Percentiles rank a stretch among this genome's conserved stretches.
These are phyloP conservation scores for Thereva unica DNA, from an alignment of 2,888 invertebrate species.

Conservation along the genomic window DNA sequence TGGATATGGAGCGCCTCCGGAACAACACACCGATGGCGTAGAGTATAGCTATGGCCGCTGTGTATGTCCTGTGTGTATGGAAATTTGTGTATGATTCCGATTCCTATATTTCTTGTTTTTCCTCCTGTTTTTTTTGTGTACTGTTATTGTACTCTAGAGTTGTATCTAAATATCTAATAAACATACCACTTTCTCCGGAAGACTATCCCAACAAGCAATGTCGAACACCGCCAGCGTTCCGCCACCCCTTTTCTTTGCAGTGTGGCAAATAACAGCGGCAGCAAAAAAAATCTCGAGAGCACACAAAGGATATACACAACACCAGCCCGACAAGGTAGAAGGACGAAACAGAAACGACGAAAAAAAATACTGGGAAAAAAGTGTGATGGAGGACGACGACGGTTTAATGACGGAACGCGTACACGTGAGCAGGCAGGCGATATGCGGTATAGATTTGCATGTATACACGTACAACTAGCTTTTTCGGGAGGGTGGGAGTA, in stretches of 20 bases:
- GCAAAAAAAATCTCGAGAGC: too few relatives aligned
- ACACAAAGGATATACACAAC: too few relatives aligned
- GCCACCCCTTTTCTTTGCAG: conserved; percentile 3
- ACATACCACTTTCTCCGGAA: conserved; percentile 37
- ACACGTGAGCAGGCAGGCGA: conserved; percentile 30
- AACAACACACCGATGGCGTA: too few relatives aligned
- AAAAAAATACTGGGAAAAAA: conserved; percentile 1
- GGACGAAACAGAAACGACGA: conserved; percentile 2
- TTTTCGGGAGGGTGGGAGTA: too few relatives aligned
- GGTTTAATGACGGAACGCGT: conserved; percentile 29
- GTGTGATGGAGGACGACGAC: conserved; percentile 13
- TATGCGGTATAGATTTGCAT: conserved; percentile 27
- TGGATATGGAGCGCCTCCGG: too few relatives aligned
- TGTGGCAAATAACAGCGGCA: too few relatives aligned
- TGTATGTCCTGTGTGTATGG: background rate
- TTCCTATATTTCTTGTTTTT: background rate
- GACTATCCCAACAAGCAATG: conserved; percentile 39
- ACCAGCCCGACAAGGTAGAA: background rate
- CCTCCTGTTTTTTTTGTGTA: conserved; percentile 19
- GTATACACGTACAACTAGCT: conserved; percentile 13
- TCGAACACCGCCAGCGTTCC: conserved; percentile 8
- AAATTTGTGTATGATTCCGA: conserved; percentile 28
- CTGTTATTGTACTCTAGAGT: conserved; percentile 23
- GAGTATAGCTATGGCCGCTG: too few relatives aligned
- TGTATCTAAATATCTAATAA: conserved; percentile 35